phyloP scores from a whole-genome alignment of 2,113 vertebrate genomes.

The Pachycephala philippinensis region DNA sequence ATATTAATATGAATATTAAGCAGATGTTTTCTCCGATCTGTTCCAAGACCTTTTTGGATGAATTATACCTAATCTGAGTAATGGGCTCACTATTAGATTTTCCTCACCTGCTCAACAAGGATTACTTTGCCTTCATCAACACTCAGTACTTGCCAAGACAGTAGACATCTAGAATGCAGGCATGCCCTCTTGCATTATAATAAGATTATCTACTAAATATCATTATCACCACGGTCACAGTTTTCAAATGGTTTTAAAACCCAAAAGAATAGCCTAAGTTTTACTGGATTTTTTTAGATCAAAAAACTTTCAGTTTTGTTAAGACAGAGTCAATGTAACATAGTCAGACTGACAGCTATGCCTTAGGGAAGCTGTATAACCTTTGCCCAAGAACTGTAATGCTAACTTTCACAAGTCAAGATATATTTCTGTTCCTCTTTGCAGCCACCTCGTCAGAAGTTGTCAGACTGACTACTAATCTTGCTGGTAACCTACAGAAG shows the following conservation, averaged over 20 bases:
- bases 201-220: not conserved
- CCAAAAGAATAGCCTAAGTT: not conserved
- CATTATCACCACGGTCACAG: not conserved
- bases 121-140: not conserved
- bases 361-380: not conserved
- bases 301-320: not conserved
- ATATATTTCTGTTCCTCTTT: not conserved
- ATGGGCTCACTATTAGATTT: not conserved
- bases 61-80: not conserved
- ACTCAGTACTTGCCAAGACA: not conserved
- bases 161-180: not conserved
- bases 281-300: not conserved
- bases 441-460: not conserved
- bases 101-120: not conserved
- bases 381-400: not conserved
- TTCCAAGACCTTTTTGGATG: not conserved
- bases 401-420: not conserved
- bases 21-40: not conserved
- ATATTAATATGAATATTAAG: not conserved
- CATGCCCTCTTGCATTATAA: fast-evolving
- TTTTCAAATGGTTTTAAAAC: not conserved
- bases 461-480: not conserved
- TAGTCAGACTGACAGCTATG: not conserved
- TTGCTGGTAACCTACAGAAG: not conserved
- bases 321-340: not conserved